Evolutionary conservation across 2,888 invertebrate genomes (phyloP).

Genomic region (Isotomurus palustris): DNA sequence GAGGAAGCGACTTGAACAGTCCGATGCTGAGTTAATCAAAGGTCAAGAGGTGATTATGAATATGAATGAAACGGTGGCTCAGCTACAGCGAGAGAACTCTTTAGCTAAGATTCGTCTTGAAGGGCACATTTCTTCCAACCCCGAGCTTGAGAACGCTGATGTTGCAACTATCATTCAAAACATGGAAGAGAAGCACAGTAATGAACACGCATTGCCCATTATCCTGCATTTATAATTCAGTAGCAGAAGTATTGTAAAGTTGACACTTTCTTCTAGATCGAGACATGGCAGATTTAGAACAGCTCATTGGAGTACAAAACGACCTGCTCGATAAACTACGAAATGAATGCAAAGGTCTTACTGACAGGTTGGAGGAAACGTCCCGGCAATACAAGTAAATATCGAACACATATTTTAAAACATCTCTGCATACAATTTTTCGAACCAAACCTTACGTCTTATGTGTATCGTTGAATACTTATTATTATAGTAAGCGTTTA

Average conservation of each 20-base stretch:
- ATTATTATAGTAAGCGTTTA: too few species aligned
- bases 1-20: slow-evolving; percentile 69
- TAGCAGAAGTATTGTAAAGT: neutral
- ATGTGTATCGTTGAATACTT: too few species aligned
- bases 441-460: neutral
- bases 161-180: slow-evolving; percentile 68
- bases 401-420: too few species aligned
- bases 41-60: slow-evolving; percentile 74
- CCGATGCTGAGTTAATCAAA: slow-evolving; percentile 74
- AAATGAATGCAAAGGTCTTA: slow-evolving; percentile 80
- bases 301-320: slow-evolving; percentile 84
- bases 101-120: slow-evolving; percentile 49
- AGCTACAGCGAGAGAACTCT: slow-evolving; percentile 67
- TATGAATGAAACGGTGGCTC: slow-evolving; percentile 70
- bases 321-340: slow-evolving; percentile 89
- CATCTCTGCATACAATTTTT: neutral
- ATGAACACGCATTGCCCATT: slow-evolving; percentile 43
- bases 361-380: slow-evolving; percentile 83
- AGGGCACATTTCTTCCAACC: slow-evolving; percentile 25
- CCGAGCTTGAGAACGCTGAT: slow-evolving; percentile 58
- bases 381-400: slow-evolving; percentile 83
- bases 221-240: neutral
- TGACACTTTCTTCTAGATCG: slow-evolving; percentile 62
- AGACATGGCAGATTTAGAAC: slow-evolving; percentile 83
- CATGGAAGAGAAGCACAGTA: slow-evolving; percentile 80